Evolutionary conservation across 2,888 invertebrate species (phyloP), one percentile per base, ranked within the genome.

Genomic region (Litoditis marina): DNA sequence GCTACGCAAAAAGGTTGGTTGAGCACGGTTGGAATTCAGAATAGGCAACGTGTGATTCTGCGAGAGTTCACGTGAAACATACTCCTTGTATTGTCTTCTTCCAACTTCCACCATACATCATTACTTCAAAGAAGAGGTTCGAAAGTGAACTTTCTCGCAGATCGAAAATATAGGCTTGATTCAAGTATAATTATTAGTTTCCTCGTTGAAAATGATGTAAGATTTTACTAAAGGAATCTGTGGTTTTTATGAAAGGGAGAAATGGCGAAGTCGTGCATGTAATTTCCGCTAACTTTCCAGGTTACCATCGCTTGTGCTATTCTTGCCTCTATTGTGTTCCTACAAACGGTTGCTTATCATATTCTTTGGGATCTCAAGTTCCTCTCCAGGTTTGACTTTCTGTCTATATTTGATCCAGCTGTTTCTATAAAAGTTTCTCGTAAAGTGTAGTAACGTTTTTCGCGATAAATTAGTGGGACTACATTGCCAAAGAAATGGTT

Each of bases 301-400:
- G 96, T 98, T 51, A 89, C 91, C 80, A 79, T 85, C 60, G 86
- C 85, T 16, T 94, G 93, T 82, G 92, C 92, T 44, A 85, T 93
- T 13, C 88, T 98, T 6, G 94, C 94, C 86, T 92, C 91, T 86
- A 95, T 96, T 79, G 96, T 98, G 54, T 89, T 92, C 54, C 86
- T 99, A 79, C 98, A 98, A 89, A 86, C 86, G 3, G 69, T 86
- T 62, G 86, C 86, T 39, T 86, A 87, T 80, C 85, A 94, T 84
- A 96, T 99, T 85, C 86, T 99, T 63, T 98, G 96, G 95, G 96
- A 99, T 84, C 84, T 94, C 83, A 94, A 94, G 84, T 98, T 98
- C 86, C 87, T 98, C 66, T 89, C 95, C 74, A 89, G 86, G 85
- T 85, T 77, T 46, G 28, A 16, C 19, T 51, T 8, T 2, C 30